phyloP scores from a whole-genome alignment of 2,797 vertebrate species.

The Onychomys leucogaster region DNA sequence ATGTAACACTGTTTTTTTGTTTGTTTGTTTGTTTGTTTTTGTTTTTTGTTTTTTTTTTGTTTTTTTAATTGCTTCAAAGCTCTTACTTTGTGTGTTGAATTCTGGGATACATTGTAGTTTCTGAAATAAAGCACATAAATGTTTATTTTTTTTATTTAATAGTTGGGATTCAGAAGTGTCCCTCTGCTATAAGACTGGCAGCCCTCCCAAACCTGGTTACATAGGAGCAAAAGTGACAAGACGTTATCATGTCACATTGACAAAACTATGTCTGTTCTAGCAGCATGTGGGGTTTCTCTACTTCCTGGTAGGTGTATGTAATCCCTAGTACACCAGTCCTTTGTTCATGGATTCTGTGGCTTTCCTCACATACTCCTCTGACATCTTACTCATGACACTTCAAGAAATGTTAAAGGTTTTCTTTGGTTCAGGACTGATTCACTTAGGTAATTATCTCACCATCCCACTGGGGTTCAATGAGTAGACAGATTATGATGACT shows the following conservation, averaged over 20 bases:
- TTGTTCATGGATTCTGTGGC: not conserved
- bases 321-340: not conserved
- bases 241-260: not conserved
- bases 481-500: constrained; percentile 67
- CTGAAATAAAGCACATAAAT: constrained; percentile 39
- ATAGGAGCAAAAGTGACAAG: constrained; percentile 16
- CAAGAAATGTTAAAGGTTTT: constrained; percentile 61
- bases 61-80: not conserved
- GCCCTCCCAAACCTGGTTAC: not conserved
- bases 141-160: constrained; percentile 20
- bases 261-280: constrained; percentile 7
- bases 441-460: constrained; percentile 51
- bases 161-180: not conserved
- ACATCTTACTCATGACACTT: constrained; percentile 39
- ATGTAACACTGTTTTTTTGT: no score
- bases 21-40: no score
- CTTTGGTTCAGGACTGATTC: constrained; percentile 60
- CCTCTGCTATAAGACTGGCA: not conserved
- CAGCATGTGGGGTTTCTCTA: not conserved
- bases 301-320: not conserved
- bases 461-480: constrained; percentile 65
- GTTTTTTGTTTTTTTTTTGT: no score
- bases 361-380: not conserved
- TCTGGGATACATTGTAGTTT: constrained; percentile 19
- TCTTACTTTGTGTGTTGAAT: not conserved